phyloP scores from a whole-genome alignment of 53 echinoderm and acorn worm genomes.

The Actinopyga echinites region DNA sequence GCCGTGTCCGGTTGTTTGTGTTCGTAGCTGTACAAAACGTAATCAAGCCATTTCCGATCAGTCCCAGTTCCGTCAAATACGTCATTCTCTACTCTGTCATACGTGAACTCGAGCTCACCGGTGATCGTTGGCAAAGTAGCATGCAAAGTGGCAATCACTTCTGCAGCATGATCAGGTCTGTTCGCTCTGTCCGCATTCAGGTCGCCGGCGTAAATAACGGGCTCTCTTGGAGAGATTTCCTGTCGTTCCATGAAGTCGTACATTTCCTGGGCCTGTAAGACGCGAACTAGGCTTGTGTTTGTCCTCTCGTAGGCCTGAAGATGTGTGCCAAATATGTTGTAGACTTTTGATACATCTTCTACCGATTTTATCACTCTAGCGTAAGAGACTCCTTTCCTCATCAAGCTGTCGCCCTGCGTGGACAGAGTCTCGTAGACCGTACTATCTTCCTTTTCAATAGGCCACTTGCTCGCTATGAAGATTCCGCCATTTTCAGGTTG shows the following conservation, averaged over 20 bases:
- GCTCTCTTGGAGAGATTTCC: conserved; percentile 60
- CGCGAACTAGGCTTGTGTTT: conserved; percentile 53
- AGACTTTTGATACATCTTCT: conserved; percentile 40
- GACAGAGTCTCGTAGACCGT: conserved; percentile 46
- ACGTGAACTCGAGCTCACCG: conserved; percentile 71
- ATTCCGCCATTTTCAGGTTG: conserved; percentile 79
- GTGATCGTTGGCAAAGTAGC: conserved; percentile 59
- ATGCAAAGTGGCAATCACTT: conserved; percentile 66
- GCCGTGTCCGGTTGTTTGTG: conserved; percentile 66
- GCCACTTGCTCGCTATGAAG: conserved; percentile 92
- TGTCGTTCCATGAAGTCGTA: conserved; percentile 64
- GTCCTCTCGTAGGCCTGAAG: conserved; percentile 73
- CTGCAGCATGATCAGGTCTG: conserved; percentile 56
- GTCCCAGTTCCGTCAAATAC: conserved; percentile 48
- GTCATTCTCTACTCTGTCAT: conserved; percentile 71
- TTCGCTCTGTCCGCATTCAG: conserved; percentile 66
- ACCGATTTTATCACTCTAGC: conserved; percentile 72
- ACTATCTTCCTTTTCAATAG: conserved; percentile 60
- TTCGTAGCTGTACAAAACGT: conserved; percentile 67
- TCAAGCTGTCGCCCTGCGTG: conserved; percentile 50
- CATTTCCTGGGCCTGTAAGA: conserved; percentile 72
- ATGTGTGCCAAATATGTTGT: conserved; percentile 90
- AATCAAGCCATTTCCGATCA: conserved; percentile 69
- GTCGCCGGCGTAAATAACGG: conserved; percentile 87
- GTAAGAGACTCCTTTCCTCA: conserved; percentile 79